These are phyloP conservation scores for Antechinus flavipes DNA, from an alignment of 2,113 vertebrate genomes.

Conservation along the genomic window DNA sequence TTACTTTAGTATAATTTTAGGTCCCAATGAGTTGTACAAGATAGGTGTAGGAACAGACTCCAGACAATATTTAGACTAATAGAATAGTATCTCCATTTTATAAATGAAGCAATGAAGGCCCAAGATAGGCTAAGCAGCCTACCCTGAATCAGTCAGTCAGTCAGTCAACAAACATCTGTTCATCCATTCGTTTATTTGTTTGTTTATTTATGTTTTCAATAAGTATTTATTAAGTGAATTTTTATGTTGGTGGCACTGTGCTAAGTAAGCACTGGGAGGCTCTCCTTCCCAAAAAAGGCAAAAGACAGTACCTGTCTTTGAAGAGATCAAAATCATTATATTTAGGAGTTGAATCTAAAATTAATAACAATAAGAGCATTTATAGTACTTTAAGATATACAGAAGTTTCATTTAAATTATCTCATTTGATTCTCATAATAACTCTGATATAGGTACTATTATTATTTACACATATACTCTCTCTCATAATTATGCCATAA, in stretches of 20 bases:
- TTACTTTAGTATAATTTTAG: neutral
- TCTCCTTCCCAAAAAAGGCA: neutral
- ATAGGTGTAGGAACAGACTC: neutral
- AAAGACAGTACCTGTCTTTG: too few relatives aligned
- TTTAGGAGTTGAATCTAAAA: neutral
- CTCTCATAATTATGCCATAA: neutral
- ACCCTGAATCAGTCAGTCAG: neutral
- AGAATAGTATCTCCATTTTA: neutral
- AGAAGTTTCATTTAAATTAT: neutral
- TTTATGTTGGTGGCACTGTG: too few relatives aligned
- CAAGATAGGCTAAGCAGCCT: neutral
- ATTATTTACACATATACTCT: neutral
- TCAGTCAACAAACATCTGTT: neutral
- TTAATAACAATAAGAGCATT: neutral
- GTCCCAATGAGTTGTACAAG: neutral
- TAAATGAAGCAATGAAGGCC: neutral
- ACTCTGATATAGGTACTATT: neutral
- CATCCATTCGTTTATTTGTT: too few relatives aligned
- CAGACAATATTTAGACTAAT: neutral
- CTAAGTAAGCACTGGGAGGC: too few relatives aligned
- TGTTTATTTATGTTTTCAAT: too few relatives aligned
- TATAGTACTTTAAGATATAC: neutral
- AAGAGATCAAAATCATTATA: neutral
- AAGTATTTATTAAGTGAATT: too few relatives aligned
- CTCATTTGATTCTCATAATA: neutral